A percentile compares a stretch with the other conserved stretches of the same genome.
phyloP scores from a whole-genome alignment of 2,888 invertebrate species.

The Acanthosoma haemorrhoidale region DNA sequence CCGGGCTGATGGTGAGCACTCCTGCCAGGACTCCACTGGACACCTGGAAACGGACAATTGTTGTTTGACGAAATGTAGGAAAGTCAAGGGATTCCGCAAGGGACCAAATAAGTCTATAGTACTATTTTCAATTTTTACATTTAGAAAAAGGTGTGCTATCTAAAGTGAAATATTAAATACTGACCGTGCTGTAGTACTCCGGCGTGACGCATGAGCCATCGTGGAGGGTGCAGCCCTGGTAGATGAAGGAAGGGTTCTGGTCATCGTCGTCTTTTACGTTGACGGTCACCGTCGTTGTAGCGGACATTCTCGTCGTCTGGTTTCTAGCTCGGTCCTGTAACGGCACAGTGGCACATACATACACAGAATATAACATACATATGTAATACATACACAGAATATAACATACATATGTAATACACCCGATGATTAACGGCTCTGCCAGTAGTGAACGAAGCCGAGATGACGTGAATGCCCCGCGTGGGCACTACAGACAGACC shows the following conservation, averaged over 20 bases:
- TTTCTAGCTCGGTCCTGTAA: constrained; percentile 85
- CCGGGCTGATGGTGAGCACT: constrained; percentile 74
- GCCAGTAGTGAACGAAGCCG: too few relatives aligned
- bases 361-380: too few relatives aligned
- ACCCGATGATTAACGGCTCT: too few relatives aligned
- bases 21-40: constrained; percentile 78
- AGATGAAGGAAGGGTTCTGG: constrained; percentile 84
- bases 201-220: constrained; percentile 84
- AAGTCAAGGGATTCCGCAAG: too few relatives aligned
- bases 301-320: constrained; percentile 66
- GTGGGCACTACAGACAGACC: too few relatives aligned
- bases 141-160: too few relatives aligned
- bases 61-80: neutral
- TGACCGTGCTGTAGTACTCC: constrained; percentile 75
- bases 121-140: too few relatives aligned
- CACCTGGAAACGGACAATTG: constrained; percentile 52
- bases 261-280: constrained; percentile 85
- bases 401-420: too few relatives aligned
- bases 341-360: too few relatives aligned
- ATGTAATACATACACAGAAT: too few relatives aligned
- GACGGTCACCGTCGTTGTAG: constrained; percentile 78
- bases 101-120: too few relatives aligned
- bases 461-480: too few relatives aligned
- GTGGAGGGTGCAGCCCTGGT: constrained; percentile 74
- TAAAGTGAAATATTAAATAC: constrained; percentile 43